Evolutionary conservation across 1,140 invertebrate genomes (phyloP).

Genomic region (Drosophila saltans): DNA sequence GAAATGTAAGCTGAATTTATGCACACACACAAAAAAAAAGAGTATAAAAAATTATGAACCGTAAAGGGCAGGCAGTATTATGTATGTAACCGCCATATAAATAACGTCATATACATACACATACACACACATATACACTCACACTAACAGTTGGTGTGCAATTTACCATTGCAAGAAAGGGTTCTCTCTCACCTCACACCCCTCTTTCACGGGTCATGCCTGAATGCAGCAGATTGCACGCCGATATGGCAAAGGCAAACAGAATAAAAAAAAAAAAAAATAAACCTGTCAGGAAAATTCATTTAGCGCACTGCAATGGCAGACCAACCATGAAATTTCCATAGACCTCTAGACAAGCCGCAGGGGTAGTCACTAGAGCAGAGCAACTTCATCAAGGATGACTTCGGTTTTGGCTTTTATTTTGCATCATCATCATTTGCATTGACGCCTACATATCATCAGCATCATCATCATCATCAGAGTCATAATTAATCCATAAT

Average conservation of each 20-base stretch:
- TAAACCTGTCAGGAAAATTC: conserved; percentile 31
- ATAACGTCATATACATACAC: conserved; percentile 4
- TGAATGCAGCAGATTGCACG: conserved; percentile 72
- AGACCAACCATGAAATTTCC: conserved; percentile 49
- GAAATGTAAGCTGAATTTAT: conserved; percentile 48
- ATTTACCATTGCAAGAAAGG: conserved; percentile 7
- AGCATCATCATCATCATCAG: background rate
- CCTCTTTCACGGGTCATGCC: conserved; percentile 34
- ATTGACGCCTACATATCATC: no score
- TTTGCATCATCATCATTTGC: background rate
- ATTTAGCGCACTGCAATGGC: conserved; percentile 21
- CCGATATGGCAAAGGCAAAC: conserved; percentile 43
- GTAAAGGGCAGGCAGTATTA: conserved; percentile 40
- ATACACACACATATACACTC: conserved; percentile 14
- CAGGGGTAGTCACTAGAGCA: conserved; percentile 43
- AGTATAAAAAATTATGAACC: conserved; percentile 59
- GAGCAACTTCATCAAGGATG: conserved; percentile 16
- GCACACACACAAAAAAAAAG: conserved; percentile 31
- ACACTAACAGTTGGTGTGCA: conserved; percentile 6
- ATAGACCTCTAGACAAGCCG: conserved; percentile 2
- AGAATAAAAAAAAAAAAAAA: conserved; percentile 18
- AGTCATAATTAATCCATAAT: background rate
- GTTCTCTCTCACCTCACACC: background rate
- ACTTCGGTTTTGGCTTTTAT: background rate
- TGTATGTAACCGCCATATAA: conserved; percentile 31